These are phyloP conservation scores for Notarius lentiginosus DNA, from an alignment of 2,113 vertebrate genomes.

Conservation along the genomic window DNA sequence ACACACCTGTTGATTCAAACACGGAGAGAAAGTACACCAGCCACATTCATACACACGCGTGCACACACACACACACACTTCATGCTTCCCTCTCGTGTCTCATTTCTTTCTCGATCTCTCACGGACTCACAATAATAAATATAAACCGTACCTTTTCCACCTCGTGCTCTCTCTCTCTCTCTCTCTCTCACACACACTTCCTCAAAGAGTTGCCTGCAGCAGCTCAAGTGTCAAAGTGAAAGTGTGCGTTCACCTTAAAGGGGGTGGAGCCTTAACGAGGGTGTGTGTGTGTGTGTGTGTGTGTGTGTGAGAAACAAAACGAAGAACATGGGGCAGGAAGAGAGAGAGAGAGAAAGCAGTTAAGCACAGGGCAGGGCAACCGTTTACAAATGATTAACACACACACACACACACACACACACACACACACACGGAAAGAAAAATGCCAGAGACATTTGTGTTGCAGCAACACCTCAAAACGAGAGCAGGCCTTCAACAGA, in stretches of 20 bases:
- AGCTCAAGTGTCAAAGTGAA: constrained; percentile 70
- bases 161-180: constrained; percentile 57
- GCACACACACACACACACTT: not conserved
- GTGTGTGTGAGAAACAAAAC: constrained; percentile 49
- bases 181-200: constrained; percentile 63
- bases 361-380: constrained; percentile 7
- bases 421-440: not conserved
- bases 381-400: constrained; percentile 41
- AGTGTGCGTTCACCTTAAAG: constrained; percentile 62
- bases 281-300: constrained; percentile 39
- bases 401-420: not conserved
- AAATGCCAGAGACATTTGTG: not conserved
- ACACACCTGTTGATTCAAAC: not conserved
- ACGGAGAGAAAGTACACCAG: not conserved
- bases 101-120: not conserved
- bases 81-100: not conserved
- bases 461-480: constrained; percentile 13
- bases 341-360: constrained; percentile 2
- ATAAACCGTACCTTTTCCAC: constrained; percentile 1
- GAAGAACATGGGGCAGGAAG: constrained; percentile 40
- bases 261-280: constrained; percentile 59
- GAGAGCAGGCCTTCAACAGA: not conserved
- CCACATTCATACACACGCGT: not conserved
- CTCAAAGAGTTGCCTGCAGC: constrained; percentile 61
- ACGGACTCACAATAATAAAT: not conserved